Percentiles rank a stretch among this genome's conserved stretches.
Evolutionary conservation across 2,888 invertebrate species (phyloP).

Genomic region (Atherix ibis): DNA sequence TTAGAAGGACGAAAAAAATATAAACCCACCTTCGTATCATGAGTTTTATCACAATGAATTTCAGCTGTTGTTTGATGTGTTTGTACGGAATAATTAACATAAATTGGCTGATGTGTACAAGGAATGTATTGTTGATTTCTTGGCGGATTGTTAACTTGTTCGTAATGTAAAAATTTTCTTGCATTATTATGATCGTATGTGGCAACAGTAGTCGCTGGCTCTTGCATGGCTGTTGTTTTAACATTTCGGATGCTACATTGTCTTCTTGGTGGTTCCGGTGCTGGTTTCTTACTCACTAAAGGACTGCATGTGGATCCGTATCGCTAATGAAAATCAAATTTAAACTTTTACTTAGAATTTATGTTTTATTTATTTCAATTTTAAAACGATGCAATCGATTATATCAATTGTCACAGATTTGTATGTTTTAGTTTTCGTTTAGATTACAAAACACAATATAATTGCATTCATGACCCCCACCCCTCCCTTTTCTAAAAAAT

Average conservation of each 20-base stretch:
- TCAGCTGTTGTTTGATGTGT: constrained; percentile 44
- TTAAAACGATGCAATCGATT: no score
- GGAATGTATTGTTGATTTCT: constrained; percentile 18
- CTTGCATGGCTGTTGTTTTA: constrained; percentile 2
- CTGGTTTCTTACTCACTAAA: constrained; percentile 58
- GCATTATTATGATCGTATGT: constrained; percentile 18
- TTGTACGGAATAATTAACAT: constrained; percentile 30
- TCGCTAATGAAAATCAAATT: constrained; percentile 21
- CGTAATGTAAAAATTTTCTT: constrained; percentile 10
- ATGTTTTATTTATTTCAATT: no score
- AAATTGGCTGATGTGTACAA: constrained; percentile 22
- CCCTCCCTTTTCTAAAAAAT: no score
- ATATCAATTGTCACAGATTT: no score
- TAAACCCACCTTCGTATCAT: constrained; percentile 30
- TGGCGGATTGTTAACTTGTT: constrained; percentile 6
- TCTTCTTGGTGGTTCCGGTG: constrained; percentile 66
- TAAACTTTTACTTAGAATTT: no score
- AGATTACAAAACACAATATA: no score
- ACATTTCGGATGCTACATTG: constrained; percentile 39
- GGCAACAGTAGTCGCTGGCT: constrained; percentile 15
- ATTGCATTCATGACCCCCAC: no score
- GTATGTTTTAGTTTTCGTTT: no score
- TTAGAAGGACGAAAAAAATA: no score
- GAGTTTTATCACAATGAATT: constrained; percentile 36
- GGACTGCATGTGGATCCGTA: constrained; percentile 51